Base-by-base conservation (phyloP, 1,140 invertebrate species). In the Hylaeus volcanicus region DNA sequence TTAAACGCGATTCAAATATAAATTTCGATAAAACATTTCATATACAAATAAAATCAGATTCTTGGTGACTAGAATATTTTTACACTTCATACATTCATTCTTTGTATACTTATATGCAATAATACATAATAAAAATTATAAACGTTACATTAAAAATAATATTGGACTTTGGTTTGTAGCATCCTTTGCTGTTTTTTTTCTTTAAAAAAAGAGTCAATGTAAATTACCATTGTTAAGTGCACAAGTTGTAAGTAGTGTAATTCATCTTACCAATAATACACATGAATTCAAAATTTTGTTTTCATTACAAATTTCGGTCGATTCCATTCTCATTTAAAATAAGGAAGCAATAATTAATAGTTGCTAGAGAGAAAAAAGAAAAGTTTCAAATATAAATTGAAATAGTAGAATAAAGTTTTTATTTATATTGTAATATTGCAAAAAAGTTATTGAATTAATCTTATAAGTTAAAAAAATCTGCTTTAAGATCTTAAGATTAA, bases 61-160 rank as follows among this genome's bases (percentile, higher is more conserved):
- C 66, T 83, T 88, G 82, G 74, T 92, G 91, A 92, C 91, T 92
- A 92, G 91, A 92, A 90, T 91, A 91, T 91, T 86, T 87, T 91
- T 91, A 91, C 89, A 90, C 84, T 90, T 89, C 87, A 89, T 89
- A 90, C 83, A 90, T 90, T 87, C 86, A 86, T 89, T 89, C 79
- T 81, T 90, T 87, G 79, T 88, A 90, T 88, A 88, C 83, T 89
- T 86, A 88, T 88, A 75, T 84, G 81, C 81, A 83, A 82, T 81
- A 87, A 84, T 88, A 71, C 73, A 86, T 85, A 87, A 82, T 86
- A 88, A 74, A 88, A 68, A 89, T 86, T 80, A 83, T 66, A 85
- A 86, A 84, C 71, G 66, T 77, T 85, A 87, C 73, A 83, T 82
- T 87, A 90, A 83, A 88, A 76, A 73, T 89, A 89, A 89, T 87